These are phyloP conservation scores for Suricata suricatta DNA, from an alignment of 2,113 vertebrate species.

Conservation along the genomic window DNA sequence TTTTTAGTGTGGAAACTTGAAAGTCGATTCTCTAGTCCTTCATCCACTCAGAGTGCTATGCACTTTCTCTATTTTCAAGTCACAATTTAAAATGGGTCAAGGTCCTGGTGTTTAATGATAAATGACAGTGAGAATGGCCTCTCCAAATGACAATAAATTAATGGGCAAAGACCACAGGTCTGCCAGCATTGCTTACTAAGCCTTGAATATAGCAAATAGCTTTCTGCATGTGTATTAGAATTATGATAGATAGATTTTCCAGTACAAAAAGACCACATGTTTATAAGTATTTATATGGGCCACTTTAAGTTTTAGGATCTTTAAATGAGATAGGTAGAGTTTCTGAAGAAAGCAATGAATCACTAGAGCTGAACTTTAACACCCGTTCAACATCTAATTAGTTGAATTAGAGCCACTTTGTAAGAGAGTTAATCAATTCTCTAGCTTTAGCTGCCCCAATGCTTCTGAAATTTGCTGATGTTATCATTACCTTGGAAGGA, in stretches of 20 bases:
- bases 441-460: conserved; percentile 81
- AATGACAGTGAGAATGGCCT: conserved; percentile 48
- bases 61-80: background rate
- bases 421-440: conserved; percentile 85
- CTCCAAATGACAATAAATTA: conserved; percentile 57
- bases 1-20: background rate
- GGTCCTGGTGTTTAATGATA: conserved; percentile 60
- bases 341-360: conserved; percentile 82
- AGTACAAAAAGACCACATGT: conserved; percentile 53
- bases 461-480: conserved; percentile 87
- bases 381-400: conserved; percentile 86
- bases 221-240: background rate
- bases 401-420: conserved; percentile 84
- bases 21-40: conserved; percentile 21
- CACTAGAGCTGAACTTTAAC: conserved; percentile 84
- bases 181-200: conserved; percentile 43
- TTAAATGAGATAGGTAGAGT: conserved; percentile 81
- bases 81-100: conserved; percentile 45
- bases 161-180: conserved; percentile 11
- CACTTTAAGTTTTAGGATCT: conserved; percentile 79
- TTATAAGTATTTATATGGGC: conserved; percentile 53
- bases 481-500: conserved; percentile 84
- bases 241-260: conserved; percentile 62
- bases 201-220: conserved; percentile 25
- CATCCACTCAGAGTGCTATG: background rate